These are phyloP conservation scores for Aporophyla lueneburgensis DNA, from an alignment of 2,888 invertebrate genomes.

Conservation along the genomic window DNA sequence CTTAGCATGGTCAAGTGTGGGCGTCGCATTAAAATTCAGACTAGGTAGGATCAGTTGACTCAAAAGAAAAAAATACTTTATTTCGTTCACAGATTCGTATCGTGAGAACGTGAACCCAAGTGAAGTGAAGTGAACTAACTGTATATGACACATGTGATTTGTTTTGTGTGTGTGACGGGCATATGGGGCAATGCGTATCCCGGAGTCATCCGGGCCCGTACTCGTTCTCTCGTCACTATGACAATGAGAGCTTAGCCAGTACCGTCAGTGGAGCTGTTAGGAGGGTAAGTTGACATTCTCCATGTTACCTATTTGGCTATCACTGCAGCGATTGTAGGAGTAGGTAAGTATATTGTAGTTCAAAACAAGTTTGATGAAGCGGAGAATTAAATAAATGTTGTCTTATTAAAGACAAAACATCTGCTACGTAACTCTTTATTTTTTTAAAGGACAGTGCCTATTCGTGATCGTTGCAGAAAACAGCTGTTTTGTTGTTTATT, in stretches of 20 bases:
- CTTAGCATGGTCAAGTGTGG: constrained; percentile 43
- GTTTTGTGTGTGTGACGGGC: constrained; percentile 75
- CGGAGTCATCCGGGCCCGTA: constrained; percentile 90
- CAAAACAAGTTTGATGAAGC: background rate
- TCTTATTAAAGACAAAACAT: constrained; percentile 12
- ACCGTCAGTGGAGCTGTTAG: constrained; percentile 79
- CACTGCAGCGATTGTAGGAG: background rate
- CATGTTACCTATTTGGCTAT: background rate
- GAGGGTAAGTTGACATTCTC: constrained; percentile 76
- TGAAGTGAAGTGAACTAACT: constrained; percentile 59
- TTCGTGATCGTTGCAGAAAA: background rate
- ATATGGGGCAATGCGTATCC: constrained; percentile 95
- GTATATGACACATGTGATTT: constrained; percentile 68
- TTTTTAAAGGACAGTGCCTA: background rate
- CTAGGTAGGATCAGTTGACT: constrained; percentile 50
- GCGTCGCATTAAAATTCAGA: constrained; percentile 65
- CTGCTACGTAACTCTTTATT: constrained; percentile 3
- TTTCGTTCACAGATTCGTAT: constrained; percentile 54
- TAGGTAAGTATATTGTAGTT: background rate
- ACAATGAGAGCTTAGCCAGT: constrained; percentile 87
- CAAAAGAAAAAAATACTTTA: constrained; percentile 31
- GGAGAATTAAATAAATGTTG: background rate
- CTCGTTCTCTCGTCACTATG: constrained; percentile 86
- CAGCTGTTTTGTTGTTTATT: constrained; percentile 2
- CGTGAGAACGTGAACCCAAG: constrained; percentile 56